Percentiles rank a stretch among this genome's conserved stretches.
Evolutionary conservation across 2,113 vertebrate genomes (phyloP).

Genomic region (Myxocyprinus asiaticus): DNA sequence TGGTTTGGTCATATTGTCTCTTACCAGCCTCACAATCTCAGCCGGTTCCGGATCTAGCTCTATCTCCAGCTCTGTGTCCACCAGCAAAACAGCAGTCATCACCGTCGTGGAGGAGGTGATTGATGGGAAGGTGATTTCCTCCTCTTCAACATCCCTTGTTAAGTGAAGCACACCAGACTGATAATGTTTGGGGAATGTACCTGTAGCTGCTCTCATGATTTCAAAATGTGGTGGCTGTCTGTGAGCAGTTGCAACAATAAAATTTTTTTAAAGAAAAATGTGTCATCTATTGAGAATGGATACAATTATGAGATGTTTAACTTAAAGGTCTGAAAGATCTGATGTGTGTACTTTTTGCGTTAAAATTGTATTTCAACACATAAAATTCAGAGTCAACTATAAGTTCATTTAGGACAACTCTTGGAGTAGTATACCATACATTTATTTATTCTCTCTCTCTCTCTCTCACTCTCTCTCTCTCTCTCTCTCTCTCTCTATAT

Average conservation of each 20-base stretch:
- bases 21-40: not conserved
- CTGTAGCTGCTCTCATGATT: not conserved
- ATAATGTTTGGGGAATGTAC: too few species aligned
- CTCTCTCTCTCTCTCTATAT: too few species aligned
- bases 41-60: conserved; percentile 19
- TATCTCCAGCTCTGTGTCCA: conserved; percentile 24
- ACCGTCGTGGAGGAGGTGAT: conserved; percentile 64
- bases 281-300: not conserved
- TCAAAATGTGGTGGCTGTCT: not conserved
- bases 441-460: too few species aligned
- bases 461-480: too few species aligned
- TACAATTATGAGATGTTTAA: too few species aligned
- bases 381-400: too few species aligned
- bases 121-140: conserved; percentile 61
- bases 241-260: conserved; percentile 8
- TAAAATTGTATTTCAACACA: too few species aligned
- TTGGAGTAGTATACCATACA: too few species aligned
- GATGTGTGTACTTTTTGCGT: too few species aligned
- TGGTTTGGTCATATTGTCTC: not conserved
- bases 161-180: not conserved
- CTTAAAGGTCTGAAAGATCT: too few species aligned
- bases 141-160: conserved; percentile 28
- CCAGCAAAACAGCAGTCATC: conserved; percentile 53
- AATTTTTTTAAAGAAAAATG: not conserved
- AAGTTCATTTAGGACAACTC: too few species aligned